Evolutionary conservation across 92 coral and sea anemone genomes (phyloP).

Genomic region (Pocillopora grandis): DNA sequence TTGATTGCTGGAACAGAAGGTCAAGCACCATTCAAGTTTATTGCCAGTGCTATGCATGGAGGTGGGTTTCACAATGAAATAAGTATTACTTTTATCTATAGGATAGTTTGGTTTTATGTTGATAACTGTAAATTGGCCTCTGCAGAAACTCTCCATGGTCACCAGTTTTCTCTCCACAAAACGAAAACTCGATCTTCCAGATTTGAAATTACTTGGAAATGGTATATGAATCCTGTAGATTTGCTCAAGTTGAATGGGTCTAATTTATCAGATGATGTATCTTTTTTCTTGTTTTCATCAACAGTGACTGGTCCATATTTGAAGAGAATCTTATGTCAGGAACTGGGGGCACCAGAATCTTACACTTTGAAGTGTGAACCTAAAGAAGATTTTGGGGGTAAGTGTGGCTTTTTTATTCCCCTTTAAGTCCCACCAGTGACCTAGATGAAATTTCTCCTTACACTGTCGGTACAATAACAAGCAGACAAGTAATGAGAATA

Average conservation of each 20-base stretch:
- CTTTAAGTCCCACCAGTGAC: no score
- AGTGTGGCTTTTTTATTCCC: not conserved
- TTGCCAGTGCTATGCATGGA: conserved; percentile 89
- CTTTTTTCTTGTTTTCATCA: not conserved
- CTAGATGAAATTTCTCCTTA: no score
- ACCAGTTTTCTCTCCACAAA: no score
- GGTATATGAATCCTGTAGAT: not conserved
- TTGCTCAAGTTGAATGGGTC: not conserved
- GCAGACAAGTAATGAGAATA: no score
- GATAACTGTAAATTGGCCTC: no score
- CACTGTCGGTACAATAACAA: no score
- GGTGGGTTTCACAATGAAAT: conserved; percentile 40
- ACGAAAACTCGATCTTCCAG: no score
- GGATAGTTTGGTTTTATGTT: no score
- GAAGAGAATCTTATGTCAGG: conserved; percentile 83
- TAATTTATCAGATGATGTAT: not conserved
- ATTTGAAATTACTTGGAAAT: no score
- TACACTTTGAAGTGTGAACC: conserved; percentile 74
- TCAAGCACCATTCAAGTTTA: conserved; percentile 67
- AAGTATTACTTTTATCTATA: not conserved
- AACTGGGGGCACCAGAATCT: conserved; percentile 83
- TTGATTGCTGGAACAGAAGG: conserved; percentile 58
- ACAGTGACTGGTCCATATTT: conserved; percentile 97
- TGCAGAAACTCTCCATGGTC: no score
- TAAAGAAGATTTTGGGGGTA: conserved; percentile 99